phyloP scores from a whole-genome alignment of 2,797 vertebrate species.

The Gymnocypris eckloni region DNA sequence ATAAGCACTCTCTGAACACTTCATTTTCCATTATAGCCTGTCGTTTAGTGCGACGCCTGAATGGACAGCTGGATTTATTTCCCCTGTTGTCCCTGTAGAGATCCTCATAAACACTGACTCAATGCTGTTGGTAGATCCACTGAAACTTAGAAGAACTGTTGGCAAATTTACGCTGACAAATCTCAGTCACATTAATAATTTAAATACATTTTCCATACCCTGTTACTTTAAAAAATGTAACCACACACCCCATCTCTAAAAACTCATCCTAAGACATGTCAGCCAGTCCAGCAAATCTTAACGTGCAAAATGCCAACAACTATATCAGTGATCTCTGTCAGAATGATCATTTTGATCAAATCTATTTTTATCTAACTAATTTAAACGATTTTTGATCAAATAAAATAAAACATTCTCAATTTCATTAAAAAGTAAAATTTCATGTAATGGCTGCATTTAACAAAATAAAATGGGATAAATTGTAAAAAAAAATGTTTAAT shows the following conservation, averaged over 20 bases:
- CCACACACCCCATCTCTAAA: background rate
- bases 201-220: background rate
- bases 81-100: conserved; percentile 37
- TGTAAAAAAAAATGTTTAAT: background rate
- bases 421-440: background rate
- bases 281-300: background rate
- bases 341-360: no score
- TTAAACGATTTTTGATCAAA: no score
- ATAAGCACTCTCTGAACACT: conserved; percentile 68
- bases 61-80: conserved; percentile 64
- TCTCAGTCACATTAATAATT: background rate
- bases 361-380: no score
- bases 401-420: background rate
- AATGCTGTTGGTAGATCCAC: background rate
- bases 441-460: background rate
- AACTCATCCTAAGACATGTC: background rate
- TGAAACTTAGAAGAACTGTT: background rate
- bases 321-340: background rate
- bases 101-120: conserved; percentile 36
- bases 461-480: background rate
- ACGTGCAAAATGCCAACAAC: background rate
- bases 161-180: background rate
- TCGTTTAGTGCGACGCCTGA: conserved; percentile 67
- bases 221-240: background rate
- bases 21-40: conserved; percentile 77